Percentiles rank a stretch among this genome's conserved stretches.
Evolutionary conservation across 1,140 invertebrate species (phyloP).

Genomic region (Thaumetopoea pityocampa): DNA sequence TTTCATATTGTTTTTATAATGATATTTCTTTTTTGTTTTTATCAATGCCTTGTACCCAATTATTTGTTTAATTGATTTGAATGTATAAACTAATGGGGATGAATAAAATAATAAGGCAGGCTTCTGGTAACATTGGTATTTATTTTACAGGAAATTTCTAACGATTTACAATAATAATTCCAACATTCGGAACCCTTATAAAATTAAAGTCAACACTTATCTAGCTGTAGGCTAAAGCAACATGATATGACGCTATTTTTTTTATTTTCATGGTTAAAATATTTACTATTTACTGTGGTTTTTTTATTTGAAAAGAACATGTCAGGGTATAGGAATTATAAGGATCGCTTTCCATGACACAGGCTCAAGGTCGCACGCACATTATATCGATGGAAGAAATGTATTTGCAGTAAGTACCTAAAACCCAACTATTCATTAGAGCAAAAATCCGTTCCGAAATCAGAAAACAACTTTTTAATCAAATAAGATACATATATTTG

Average conservation of each 20-base stretch:
- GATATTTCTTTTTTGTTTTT: no score
- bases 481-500: no score
- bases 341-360: no score
- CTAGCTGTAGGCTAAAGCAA: conserved; percentile 51
- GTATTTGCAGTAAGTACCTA: no score
- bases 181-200: conserved; percentile 58
- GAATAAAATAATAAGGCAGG: conserved; percentile 42
- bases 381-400: no score
- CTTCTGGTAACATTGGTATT: conserved; percentile 70
- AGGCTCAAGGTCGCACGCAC: no score
- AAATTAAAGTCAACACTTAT: conserved; percentile 72
- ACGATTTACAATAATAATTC: conserved; percentile 70
- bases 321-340: no score
- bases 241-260: conserved; percentile 64
- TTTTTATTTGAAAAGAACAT: conserved; percentile 10
- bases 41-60: no score
- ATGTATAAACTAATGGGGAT: conserved; percentile 11
- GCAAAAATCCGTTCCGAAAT: no score
- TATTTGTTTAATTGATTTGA: conserved; percentile 3
- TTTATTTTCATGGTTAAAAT: conserved; percentile 19
- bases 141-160: conserved; percentile 72
- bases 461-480: no score
- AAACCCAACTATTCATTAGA: no score
- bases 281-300: conserved; percentile 11
- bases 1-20: not conserved